Conservation (phyloP, 2,113 vertebrate genomes). For the Microcebus griseorufus region DNA sequence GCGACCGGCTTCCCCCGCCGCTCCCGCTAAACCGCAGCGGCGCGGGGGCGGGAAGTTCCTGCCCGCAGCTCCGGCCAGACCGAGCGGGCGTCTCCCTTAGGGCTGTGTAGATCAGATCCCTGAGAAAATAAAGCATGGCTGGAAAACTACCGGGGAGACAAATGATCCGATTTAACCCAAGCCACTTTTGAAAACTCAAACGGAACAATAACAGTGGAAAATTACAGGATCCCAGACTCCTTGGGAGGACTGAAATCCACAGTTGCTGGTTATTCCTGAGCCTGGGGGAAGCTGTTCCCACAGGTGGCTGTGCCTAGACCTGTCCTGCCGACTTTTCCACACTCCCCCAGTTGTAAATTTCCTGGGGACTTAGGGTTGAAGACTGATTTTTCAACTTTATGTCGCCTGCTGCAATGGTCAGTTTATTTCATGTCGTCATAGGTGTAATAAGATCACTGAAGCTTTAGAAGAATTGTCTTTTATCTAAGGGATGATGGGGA, state of each 20-base stretch:
- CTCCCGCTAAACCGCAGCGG: constrained; percentile 49
- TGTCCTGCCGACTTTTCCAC: not conserved
- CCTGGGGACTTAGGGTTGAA: not conserved
- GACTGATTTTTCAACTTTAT: not conserved
- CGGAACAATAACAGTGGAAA: constrained; percentile 80
- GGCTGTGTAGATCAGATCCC: constrained; percentile 62
- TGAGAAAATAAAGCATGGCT: constrained; percentile 69
- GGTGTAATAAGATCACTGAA: not conserved
- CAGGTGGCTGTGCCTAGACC: not conserved
- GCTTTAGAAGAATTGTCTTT: not conserved
- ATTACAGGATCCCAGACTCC: constrained; percentile 57
- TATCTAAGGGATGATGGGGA: not conserved
- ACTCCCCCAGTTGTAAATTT: not conserved
- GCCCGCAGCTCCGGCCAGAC: constrained; percentile 36
- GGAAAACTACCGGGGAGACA: constrained; percentile 75
- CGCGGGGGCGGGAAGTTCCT: constrained; percentile 67
- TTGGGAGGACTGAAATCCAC: not conserved
- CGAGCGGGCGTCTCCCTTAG: constrained; percentile 35
- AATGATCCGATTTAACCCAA: constrained; percentile 74
- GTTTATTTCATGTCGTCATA: not conserved
- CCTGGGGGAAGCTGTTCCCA: not conserved
- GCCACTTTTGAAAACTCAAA: constrained; percentile 69
- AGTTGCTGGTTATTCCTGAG: not conserved
- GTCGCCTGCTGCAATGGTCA: not conserved
- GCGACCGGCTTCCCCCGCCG: not conserved